These are phyloP conservation scores for Leptothorax acervorum DNA, from an alignment of 2,888 invertebrate species.

Conservation along the genomic window DNA sequence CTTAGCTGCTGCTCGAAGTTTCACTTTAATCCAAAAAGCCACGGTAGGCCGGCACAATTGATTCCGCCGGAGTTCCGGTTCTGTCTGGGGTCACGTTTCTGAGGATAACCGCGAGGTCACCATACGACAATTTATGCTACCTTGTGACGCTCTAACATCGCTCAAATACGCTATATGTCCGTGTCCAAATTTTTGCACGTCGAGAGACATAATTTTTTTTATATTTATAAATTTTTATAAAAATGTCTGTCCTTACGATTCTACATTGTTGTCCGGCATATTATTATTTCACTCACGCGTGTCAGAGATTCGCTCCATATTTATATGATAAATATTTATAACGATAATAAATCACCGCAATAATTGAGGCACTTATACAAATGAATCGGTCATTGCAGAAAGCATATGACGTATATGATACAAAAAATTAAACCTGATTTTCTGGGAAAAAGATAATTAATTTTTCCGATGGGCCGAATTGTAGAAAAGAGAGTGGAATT, in stretches of 20 bases:
- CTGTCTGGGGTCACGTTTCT: constrained; percentile 38
- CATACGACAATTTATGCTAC: constrained; percentile 7
- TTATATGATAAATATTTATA: constrained; percentile 12
- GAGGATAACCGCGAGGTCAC: constrained; percentile 33
- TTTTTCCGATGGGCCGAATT: not conserved
- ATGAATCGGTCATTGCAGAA: not conserved
- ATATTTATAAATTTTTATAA: not conserved
- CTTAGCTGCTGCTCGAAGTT: constrained; percentile 83
- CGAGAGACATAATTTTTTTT: not conserved
- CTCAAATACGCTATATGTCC: not conserved
- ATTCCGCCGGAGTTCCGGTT: constrained; percentile 73
- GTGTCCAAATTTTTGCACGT: not conserved
- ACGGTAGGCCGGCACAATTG: constrained; percentile 84
- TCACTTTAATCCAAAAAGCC: constrained; percentile 85
- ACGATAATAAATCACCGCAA: constrained; percentile 5
- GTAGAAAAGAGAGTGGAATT: not conserved
- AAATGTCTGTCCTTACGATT: not conserved
- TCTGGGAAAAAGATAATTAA: not conserved
- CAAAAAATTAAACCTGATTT: not conserved
- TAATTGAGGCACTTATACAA: not conserved
- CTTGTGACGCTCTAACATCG: not conserved
- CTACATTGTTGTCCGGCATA: not conserved
- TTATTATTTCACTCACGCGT: not conserved
- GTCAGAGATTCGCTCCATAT: not conserved
- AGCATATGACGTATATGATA: not conserved